Evolutionary conservation across 2,888 invertebrate species (phyloP), one percentile per base, ranked within the genome.

Genomic region (Minunthozetes semirufus): DNA sequence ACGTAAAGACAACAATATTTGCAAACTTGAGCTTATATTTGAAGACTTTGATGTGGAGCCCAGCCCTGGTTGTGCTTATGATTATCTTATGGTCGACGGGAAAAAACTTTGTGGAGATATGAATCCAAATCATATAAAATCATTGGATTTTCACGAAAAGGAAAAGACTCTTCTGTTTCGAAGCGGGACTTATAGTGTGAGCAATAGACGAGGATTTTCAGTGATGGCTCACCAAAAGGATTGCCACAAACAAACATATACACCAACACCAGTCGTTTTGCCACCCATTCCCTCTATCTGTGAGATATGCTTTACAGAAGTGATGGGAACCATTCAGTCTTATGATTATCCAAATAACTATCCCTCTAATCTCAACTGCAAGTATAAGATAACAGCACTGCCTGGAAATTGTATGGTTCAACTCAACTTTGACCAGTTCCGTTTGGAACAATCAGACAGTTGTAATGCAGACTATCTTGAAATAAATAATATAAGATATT

Each of bases 21-120:
- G 80, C 50, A 74, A 76, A 42, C 50, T 80, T 53, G 78, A 80
- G 48, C 56, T 80, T n/a, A 76, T 74, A 25, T 79, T 80, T 72
- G 63, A 78, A n/a, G 73, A 76, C 11, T 80, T 80, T 61, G 80
- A 80, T 56, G 74, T 80, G 27, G 80, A 80, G 74, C 77, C 77
- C n/a, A 77, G 78, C 42, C 76, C 74, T 13, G 78, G 77, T 0
- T 80, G 80, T 74, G 76, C 76, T 42, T 78, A 79, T 53, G 80
- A 80, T 73, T 80, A 80, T 56, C 66, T 80, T 29, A 76, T 78
- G n/a, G 70, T 80, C 1, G 78, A 78, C 42, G 78, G 78, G 6
- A 78, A 79, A 50, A 78, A 75, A 72, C 66, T 78, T 38, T 80
- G 80, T 56, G 80, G 80, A 0, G 74, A 74, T 19, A 76, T 76